Conservation (phyloP, 2,888 invertebrate species). For the Cerastis rubricosa region DNA sequence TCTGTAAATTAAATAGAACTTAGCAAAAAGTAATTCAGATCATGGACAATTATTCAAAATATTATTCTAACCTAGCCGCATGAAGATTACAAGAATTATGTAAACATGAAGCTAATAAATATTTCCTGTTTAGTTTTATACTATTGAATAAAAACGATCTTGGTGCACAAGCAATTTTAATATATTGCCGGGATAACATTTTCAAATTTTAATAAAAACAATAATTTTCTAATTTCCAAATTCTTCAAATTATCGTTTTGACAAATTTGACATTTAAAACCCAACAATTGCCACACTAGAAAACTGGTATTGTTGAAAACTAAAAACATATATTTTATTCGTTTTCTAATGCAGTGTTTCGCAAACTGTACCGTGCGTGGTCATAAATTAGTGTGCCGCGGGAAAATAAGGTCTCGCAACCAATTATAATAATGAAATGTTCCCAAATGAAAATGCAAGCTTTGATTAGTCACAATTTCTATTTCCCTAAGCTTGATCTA, state of each 20-base stretch:
- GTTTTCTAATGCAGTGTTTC: too few species aligned
- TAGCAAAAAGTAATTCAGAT: slow-evolving; percentile 3
- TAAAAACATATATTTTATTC: too few species aligned
- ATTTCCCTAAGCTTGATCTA: too few species aligned
- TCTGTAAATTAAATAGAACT: slow-evolving; percentile 42
- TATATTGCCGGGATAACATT: slow-evolving; percentile 80
- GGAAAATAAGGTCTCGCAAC: too few species aligned
- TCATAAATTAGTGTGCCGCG: too few species aligned
- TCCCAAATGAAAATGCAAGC: too few species aligned
- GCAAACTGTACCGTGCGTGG: too few species aligned
- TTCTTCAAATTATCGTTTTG: slow-evolving; percentile 39
- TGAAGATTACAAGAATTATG: slow-evolving; percentile 52
- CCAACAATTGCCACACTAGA: not conserved
- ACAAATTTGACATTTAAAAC: slow-evolving; percentile 22
- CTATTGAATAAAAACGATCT: slow-evolving; percentile 70
- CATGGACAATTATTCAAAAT: slow-evolving; percentile 1
- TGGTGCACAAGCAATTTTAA: slow-evolving; percentile 75
- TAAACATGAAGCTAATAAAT: slow-evolving; percentile 54
- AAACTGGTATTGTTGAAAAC: not conserved
- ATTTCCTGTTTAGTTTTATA: slow-evolving; percentile 62
- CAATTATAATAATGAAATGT: too few species aligned
- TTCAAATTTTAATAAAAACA: slow-evolving; percentile 52
- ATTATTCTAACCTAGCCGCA: slow-evolving; percentile 71
- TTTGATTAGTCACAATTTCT: too few species aligned
- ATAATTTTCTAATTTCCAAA: slow-evolving; percentile 30